Evolutionary conservation across 2,113 vertebrate species (phyloP).

Genomic region (Heloderma charlesbogerti): DNA sequence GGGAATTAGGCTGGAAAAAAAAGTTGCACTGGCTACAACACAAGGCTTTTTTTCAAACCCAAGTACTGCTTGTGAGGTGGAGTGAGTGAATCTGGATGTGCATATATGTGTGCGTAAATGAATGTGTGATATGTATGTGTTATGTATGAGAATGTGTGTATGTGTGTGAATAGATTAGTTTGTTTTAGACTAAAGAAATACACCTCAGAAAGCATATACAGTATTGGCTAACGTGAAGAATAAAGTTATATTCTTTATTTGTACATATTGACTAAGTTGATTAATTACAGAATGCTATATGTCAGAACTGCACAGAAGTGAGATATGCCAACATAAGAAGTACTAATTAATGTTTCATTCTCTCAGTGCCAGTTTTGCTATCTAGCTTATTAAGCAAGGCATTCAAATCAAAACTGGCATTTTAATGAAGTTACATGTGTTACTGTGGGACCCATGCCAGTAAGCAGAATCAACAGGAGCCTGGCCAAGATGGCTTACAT

Average conservation of each 20-base stretch:
- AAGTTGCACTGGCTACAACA: no score
- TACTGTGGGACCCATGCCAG: conserved; percentile 22
- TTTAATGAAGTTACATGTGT: conserved; percentile 55
- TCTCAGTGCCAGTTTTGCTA: conserved; percentile 36
- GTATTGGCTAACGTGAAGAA: neutral
- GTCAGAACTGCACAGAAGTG: neutral
- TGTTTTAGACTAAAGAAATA: neutral
- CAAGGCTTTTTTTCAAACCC: no score
- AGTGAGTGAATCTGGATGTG: no score
- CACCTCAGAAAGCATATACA: neutral
- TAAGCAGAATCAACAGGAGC: conserved; percentile 14
- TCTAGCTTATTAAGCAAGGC: conserved; percentile 45
- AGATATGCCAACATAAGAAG: conserved; percentile 15
- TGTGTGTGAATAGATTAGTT: neutral
- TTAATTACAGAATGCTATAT: neutral
- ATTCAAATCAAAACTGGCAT: conserved; percentile 42
- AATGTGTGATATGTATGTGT: neutral
- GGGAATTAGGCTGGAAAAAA: neutral
- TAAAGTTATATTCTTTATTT: neutral
- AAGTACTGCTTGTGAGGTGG: no score
- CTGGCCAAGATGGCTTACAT: conserved; percentile 18
- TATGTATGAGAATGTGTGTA: no score
- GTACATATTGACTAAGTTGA: neutral
- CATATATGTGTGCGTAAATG: neutral
- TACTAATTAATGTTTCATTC: conserved; percentile 32